These are phyloP conservation scores for Leptopilina clavipes DNA, from an alignment of 1,140 invertebrate species.

Conservation along the genomic window DNA sequence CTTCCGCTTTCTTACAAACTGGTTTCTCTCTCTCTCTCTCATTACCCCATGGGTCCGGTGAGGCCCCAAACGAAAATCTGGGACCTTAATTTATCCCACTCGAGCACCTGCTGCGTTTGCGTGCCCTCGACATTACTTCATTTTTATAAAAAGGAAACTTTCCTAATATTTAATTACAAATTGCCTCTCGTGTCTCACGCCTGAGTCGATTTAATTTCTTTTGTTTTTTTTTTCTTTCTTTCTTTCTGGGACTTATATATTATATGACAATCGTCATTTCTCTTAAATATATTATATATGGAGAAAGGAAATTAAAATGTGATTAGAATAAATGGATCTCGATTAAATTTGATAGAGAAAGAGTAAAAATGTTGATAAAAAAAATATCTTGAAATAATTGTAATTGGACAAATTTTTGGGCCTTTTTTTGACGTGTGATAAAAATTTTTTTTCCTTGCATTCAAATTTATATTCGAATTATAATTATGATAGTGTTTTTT, in stretches of 20 bases:
- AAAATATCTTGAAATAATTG: no score
- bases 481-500: no score
- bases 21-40: background rate
- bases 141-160: background rate
- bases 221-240: background rate
- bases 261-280: no score
- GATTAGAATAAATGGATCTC: background rate
- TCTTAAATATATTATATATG: no score
- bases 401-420: no score
- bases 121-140: background rate
- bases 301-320: no score
- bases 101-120: background rate
- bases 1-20: slow-evolving; percentile 9
- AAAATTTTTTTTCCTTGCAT: no score
- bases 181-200: no score
- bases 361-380: no score
- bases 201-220: background rate
- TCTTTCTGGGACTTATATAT: background rate
- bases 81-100: background rate
- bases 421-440: no score
- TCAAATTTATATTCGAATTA: no score
- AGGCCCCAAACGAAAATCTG: background rate
- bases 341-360: background rate
- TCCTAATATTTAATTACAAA: slow-evolving; percentile 19
- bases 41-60: background rate